Evolutionary conservation across 1,140 invertebrate species (phyloP), one percentile per base, ranked within the genome.

Genomic region (Bacillus rossius): DNA sequence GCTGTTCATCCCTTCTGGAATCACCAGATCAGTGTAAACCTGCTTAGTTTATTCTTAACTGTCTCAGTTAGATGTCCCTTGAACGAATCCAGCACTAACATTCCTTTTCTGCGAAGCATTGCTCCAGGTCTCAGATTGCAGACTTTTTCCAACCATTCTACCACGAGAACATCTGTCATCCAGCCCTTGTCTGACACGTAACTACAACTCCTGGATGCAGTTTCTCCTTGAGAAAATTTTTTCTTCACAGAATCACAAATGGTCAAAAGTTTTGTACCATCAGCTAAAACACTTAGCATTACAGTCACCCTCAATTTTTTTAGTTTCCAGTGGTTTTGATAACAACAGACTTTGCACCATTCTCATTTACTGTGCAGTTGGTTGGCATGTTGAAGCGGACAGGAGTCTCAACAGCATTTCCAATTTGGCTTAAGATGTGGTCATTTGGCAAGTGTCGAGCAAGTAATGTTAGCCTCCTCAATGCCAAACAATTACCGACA

Each of bases 311-410:
- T 38, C 25, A 47, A 37, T 45, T 59, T 59, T 45, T 59, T 45
- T 59, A 37, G 26, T 22, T 47, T 7, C 43, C 59, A 38, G 57
- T 49, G 17, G 55, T 61, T 50, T 59, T 61, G 16, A 42, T n/a
- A 17, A 48, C 16, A 20, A 61, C 59, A 34, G 17, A 37, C 26
- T 61, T 61, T 13, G 55, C 59, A n/a, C 59, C 59, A 22, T 60
- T 58, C 17, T 29, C 41, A 50, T 22, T 20, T 14, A 61, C 55
- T 23, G 59, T 61, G 14, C 22, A 25, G 34, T 59, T 61, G n/a
- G 55, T 20, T 34, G 59, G 41, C 59, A 61, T 58, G 29, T 59
- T 55, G 37, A 58, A 61, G 38, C 51, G 59, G n/a, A 61, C 55
- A 23, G 59, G 43, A 22, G 59, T 61, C 47, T 61, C 17, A 43